A percentile compares a stretch with the other conserved stretches of the same genome.
These are phyloP conservation scores for Phortica okadai DNA, from an alignment of 2,888 invertebrate genomes.

Conservation along the genomic window DNA sequence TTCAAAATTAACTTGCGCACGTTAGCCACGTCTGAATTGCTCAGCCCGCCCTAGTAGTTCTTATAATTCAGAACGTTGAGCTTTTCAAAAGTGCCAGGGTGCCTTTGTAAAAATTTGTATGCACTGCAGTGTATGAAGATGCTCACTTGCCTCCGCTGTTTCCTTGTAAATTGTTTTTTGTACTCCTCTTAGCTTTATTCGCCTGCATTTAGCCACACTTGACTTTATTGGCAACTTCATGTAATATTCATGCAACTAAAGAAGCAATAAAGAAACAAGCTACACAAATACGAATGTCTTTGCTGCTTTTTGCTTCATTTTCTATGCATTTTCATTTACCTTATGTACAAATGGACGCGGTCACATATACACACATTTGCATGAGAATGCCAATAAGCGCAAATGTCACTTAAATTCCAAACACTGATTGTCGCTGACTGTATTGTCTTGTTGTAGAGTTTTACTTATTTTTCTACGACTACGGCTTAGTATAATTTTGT, in stretches of 20 bases:
- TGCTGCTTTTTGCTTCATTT: conserved; percentile 56
- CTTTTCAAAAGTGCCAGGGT: not conserved
- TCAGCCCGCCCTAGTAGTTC: conserved; percentile 52
- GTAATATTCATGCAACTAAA: conserved; percentile 67
- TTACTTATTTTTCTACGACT: not conserved
- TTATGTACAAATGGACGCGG: conserved; percentile 66
- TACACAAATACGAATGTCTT: conserved; percentile 16
- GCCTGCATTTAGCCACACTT: conserved; percentile 54
- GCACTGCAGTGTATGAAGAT: conserved; percentile 59
- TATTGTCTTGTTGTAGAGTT: conserved; percentile 8
- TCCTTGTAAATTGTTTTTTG: not conserved
- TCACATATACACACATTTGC: not conserved
- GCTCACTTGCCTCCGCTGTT: not conserved
- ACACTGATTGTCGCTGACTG: conserved; percentile 64
- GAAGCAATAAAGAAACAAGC: conserved; percentile 39
- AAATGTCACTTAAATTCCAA: conserved; percentile 70
- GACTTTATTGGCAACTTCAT: conserved; percentile 74
- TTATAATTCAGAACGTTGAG: not conserved
- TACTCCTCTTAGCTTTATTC: not conserved
- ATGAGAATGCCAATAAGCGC: conserved; percentile 38
- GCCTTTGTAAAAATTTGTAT: conserved; percentile 60
- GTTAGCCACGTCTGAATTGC: conserved; percentile 39
- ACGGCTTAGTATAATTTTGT: not conserved
- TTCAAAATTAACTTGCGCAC: conserved; percentile 64
- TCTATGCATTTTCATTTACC: conserved; percentile 71